A percentile compares a stretch with the other conserved stretches of the same genome.
These are phyloP conservation scores for Leptopilina drosophilae DNA, from an alignment of 2,888 invertebrate genomes.

Conservation along the genomic window DNA sequence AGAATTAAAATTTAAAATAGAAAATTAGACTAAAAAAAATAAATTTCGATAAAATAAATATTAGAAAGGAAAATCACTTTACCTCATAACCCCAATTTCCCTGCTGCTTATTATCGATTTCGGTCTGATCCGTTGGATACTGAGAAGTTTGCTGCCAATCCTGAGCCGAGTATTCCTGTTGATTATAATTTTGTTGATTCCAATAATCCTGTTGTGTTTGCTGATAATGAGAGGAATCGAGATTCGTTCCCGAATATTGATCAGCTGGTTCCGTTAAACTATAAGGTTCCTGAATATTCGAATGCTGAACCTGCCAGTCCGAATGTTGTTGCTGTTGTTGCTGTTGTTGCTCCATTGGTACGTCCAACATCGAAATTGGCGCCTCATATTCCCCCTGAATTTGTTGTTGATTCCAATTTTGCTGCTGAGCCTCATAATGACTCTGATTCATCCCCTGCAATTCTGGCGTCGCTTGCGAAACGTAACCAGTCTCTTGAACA, in stretches of 20 bases:
- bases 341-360: constrained; percentile 61
- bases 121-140: constrained; percentile 65
- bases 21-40: background rate
- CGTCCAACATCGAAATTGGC: constrained; percentile 67
- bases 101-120: constrained; percentile 67
- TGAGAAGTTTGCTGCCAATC: constrained; percentile 68
- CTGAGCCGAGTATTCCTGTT: constrained; percentile 61
- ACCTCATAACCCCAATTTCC: constrained; percentile 76
- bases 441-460: constrained; percentile 56
- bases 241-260: constrained; percentile 60
- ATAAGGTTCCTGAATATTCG: constrained; percentile 65
- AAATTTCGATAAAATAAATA: background rate
- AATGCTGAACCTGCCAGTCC: constrained; percentile 70
- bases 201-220: constrained; percentile 64
- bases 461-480: constrained; percentile 47
- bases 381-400: constrained; percentile 64
- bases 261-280: constrained; percentile 53
- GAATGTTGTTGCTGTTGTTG: constrained; percentile 50
- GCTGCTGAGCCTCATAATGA: constrained; percentile 61
- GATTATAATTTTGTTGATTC: constrained; percentile 66
- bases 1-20: no score
- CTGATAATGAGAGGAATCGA: constrained; percentile 65
- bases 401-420: constrained; percentile 62
- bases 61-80: constrained; percentile 51
- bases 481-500: constrained; percentile 62